A percentile compares a stretch with the other conserved stretches of the same genome.
Conservation (phyloP, 2,113 vertebrate species). For the Crotalus viridis region DNA sequence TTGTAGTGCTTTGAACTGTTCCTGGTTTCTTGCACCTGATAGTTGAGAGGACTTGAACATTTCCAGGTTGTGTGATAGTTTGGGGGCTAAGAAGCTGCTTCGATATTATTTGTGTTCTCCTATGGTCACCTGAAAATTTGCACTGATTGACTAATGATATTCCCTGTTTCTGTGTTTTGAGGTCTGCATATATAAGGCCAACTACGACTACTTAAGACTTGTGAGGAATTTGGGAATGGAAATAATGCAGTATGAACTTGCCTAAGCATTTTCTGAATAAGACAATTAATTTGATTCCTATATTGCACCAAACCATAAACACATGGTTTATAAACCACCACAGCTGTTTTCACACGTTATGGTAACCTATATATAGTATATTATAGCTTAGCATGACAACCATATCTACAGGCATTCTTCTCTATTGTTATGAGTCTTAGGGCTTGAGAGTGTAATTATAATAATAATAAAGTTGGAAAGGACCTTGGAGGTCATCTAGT, state of each 20-base stretch:
- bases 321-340: not conserved
- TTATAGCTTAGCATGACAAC: not conserved
- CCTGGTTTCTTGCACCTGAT: not conserved
- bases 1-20: not conserved
- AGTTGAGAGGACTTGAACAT: not conserved
- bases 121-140: not conserved
- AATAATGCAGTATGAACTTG: not conserved
- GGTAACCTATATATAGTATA: not conserved
- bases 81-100: not conserved
- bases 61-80: not conserved
- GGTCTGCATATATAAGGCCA: not conserved
- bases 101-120: not conserved
- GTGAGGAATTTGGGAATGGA: not conserved
- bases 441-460: not conserved
- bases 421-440: not conserved
- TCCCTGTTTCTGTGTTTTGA: not conserved
- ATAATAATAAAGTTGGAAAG: no score
- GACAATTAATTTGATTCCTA: not conserved
- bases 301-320: not conserved
- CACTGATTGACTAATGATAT: not conserved
- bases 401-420: not conserved
- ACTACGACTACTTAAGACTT: not conserved
- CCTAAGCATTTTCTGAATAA: not conserved
- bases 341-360: not conserved
- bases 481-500: no score